Conservation (phyloP, 2,113 vertebrate species). For the Recurvirostra avosetta region DNA sequence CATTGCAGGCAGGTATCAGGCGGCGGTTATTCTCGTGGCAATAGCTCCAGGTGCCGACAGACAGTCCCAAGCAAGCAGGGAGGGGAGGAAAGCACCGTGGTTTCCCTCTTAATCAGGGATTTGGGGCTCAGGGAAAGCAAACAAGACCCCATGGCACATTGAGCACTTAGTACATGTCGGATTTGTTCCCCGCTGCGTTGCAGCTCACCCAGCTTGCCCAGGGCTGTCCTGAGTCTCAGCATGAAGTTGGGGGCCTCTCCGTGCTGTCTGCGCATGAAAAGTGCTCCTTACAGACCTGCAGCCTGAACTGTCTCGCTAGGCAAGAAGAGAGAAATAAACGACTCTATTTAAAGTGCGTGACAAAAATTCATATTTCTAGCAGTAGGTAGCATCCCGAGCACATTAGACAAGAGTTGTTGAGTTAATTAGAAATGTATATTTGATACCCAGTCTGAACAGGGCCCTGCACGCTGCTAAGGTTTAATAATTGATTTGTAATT, state of each 20-base stretch:
- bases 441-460: not conserved
- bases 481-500: constrained; percentile 70
- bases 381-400: not conserved
- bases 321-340: not conserved
- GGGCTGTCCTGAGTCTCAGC: not conserved
- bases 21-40: not conserved
- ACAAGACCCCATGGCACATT: not conserved
- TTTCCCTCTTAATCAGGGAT: not conserved
- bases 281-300: not conserved
- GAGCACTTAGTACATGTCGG: fast-evolving
- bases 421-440: constrained; percentile 66
- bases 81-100: not conserved
- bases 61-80: not conserved
- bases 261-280: not conserved
- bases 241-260: fast-evolving
- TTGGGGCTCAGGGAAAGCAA: not conserved
- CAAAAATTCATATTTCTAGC: not conserved
- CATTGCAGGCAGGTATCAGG: not conserved
- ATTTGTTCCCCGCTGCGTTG: fast-evolving
- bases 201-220: not conserved
- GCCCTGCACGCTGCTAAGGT: not conserved
- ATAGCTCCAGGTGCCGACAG: not conserved
- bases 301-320: not conserved
- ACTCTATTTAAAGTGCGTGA: not conserved
- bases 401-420: not conserved